phyloP scores from a whole-genome alignment of 2,888 invertebrate genomes.

The Hirtodrosophila histrioides region DNA sequence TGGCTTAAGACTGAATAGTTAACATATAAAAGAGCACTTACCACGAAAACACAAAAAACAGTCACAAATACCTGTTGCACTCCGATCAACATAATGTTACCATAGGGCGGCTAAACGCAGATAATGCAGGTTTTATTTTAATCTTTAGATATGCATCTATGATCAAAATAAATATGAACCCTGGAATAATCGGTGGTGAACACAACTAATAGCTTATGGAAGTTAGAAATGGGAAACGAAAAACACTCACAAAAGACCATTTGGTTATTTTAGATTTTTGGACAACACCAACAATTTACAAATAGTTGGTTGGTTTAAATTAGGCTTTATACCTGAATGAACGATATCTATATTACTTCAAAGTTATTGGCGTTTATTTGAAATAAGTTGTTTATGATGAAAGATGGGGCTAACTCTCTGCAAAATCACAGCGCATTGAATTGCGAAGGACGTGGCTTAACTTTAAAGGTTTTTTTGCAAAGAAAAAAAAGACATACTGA shows the following conservation, averaged over 20 bases:
- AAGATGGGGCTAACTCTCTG: no score
- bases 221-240: background rate
- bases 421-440: no score
- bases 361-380: no score
- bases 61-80: background rate
- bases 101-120: constrained; percentile 1
- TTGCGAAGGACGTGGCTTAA: no score
- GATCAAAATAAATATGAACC: background rate
- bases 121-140: background rate
- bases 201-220: background rate
- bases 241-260: no score
- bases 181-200: background rate
- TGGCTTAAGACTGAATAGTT: no score
- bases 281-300: background rate
- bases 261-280: no score
- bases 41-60: constrained; percentile 6
- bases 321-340: background rate
- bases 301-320: background rate
- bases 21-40: constrained; percentile 1
- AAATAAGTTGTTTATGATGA: no score
- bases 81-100: background rate
- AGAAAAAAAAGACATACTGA: no score
- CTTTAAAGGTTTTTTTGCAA: no score
- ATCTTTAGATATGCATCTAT: background rate
- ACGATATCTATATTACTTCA: no score